Conservation (phyloP, 2,797 vertebrate genomes). For the Vireo griseus region DNA sequence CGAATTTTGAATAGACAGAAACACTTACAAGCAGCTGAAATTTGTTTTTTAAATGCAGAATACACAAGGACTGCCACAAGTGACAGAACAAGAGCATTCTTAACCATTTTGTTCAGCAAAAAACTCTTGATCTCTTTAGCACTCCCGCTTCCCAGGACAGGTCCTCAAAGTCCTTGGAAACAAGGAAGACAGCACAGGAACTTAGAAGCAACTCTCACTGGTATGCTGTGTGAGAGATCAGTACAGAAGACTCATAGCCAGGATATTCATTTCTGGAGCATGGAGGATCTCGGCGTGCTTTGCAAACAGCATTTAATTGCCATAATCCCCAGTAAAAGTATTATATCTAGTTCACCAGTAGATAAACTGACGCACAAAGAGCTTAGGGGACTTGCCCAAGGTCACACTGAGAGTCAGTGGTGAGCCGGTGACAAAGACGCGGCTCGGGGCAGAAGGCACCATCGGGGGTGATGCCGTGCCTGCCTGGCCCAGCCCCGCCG, state of each 20-base stretch:
- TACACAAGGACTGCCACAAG: not conserved
- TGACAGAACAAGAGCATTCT: not conserved
- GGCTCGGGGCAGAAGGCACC: not conserved
- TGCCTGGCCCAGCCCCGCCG: not conserved
- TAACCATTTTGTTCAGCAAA: not conserved
- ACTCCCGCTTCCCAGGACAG: not conserved
- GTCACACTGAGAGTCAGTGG: not conserved
- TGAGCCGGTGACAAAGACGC: not conserved
- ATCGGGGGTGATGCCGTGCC: not conserved
- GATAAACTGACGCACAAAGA: conserved; percentile 48
- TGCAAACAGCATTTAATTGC: conserved; percentile 42
- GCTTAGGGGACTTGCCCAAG: conserved; percentile 55
- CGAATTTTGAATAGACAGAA: not conserved
- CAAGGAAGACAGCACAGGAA: not conserved
- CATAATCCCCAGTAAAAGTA: conserved; percentile 52
- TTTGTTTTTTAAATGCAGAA: not conserved
- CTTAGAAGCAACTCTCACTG: not conserved
- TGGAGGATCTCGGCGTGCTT: not conserved
- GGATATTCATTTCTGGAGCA: conserved; percentile 13
- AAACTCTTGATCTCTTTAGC: not conserved
- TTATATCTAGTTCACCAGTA: conserved; percentile 45
- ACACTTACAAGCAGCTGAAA: not conserved
- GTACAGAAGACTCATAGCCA: not conserved
- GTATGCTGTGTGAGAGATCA: not conserved
- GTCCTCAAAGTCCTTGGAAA: not conserved